A percentile compares a stretch with the other conserved stretches of the same genome.
Evolutionary conservation across 2,797 vertebrate species (phyloP).

Genomic region (Nannoperca obscura): DNA sequence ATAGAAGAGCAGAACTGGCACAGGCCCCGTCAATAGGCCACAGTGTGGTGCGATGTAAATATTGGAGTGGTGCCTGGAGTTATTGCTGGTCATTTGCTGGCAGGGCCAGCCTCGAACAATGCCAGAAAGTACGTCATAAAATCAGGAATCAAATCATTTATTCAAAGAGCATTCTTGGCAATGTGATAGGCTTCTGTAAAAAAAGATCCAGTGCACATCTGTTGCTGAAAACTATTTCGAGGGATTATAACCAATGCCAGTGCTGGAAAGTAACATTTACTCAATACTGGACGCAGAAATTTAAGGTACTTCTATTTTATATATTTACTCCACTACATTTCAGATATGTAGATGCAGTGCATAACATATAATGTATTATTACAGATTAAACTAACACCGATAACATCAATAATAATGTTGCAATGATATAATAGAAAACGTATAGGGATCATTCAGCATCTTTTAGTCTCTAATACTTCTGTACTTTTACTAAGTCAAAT

Average conservation of each 20-base stretch:
- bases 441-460: not conserved
- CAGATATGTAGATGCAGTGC: no score
- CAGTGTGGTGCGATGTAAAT: conserved; percentile 32
- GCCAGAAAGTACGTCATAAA: conserved; percentile 42
- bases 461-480: no score
- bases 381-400: no score
- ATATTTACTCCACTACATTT: not conserved
- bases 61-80: conserved; percentile 33
- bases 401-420: no score
- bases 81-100: conserved; percentile 36
- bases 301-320: not conserved
- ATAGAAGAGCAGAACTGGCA: conserved; percentile 7
- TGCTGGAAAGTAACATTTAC: not conserved
- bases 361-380: not conserved
- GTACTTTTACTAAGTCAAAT: not conserved
- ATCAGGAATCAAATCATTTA: conserved; percentile 7
- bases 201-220: not conserved
- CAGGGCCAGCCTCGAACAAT: conserved; percentile 6
- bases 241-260: not conserved
- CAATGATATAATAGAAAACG: not conserved
- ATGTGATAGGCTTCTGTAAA: not conserved
- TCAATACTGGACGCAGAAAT: not conserved
- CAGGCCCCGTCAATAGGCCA: conserved; percentile 8
- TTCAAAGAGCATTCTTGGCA: conserved; percentile 12
- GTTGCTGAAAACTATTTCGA: not conserved